These are phyloP conservation scores for Lytechinus pictus DNA, from an alignment of 35 echinoderm and acorn worm species.

Conservation along the genomic window DNA sequence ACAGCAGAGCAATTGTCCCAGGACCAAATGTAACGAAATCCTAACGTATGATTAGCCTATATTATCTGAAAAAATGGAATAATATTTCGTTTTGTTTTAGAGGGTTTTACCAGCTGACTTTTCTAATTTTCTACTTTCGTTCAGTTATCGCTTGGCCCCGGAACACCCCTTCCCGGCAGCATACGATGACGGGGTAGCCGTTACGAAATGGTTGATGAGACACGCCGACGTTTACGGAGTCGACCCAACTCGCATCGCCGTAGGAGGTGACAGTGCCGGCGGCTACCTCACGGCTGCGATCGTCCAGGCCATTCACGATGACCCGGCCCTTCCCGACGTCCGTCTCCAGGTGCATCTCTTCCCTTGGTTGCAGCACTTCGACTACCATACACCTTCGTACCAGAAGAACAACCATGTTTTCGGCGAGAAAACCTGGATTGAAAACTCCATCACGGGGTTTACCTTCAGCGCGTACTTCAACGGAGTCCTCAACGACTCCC, in stretches of 20 bases:
- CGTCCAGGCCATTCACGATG: conserved; percentile 38
- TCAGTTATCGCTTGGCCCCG: conserved; percentile 65
- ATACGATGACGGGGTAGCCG: conserved; percentile 53
- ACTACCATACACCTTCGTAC: conserved; percentile 68
- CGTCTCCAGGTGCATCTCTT: conserved; percentile 54
- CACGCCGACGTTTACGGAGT: conserved; percentile 54
- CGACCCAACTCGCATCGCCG: conserved; percentile 44
- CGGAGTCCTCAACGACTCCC: conserved; percentile 31
- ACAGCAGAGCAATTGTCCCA: too few relatives aligned
- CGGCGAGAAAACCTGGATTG: not conserved
- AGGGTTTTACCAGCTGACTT: too few relatives aligned
- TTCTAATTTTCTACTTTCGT: not conserved
- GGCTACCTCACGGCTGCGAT: conserved; percentile 64
- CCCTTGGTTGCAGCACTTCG: conserved; percentile 60
- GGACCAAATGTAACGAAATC: too few relatives aligned
- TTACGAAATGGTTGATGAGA: conserved; percentile 50
- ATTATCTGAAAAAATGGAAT: too few relatives aligned
- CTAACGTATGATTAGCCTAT: too few relatives aligned
- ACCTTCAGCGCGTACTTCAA: conserved; percentile 24
- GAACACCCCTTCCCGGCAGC: conserved; percentile 68
- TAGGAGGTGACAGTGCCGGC: conserved; percentile 66
- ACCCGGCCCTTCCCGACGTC: conserved; percentile 20
- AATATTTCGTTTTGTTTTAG: too few relatives aligned
- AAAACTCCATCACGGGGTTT: not conserved
- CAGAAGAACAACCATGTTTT: conserved; percentile 27